Evolutionary conservation across 2,888 invertebrate species (phyloP).

Genomic region (Agrochola lota): DNA sequence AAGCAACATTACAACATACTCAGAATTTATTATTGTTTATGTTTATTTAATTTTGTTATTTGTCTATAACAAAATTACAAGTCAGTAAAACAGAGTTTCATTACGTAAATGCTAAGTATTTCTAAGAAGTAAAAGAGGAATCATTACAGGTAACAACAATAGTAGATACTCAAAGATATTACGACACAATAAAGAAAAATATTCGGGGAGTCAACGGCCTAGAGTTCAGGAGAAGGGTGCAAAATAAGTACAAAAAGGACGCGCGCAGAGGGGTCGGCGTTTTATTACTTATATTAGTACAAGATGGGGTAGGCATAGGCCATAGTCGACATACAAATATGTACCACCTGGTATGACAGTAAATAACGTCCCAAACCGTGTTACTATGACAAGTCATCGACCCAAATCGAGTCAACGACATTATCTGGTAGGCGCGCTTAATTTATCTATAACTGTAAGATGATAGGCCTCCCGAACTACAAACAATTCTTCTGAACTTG

Average conservation of each 20-base stretch:
- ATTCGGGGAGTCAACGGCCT: constrained; percentile 76
- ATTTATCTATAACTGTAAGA: constrained; percentile 59
- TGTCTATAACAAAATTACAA: constrained; percentile 26
- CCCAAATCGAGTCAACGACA: constrained; percentile 67
- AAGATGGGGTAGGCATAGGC: constrained; percentile 72
- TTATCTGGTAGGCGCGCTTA: constrained; percentile 57
- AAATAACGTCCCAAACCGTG: constrained; percentile 44
- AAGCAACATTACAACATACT: constrained; percentile 15
- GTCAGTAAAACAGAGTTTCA: constrained; percentile 31
- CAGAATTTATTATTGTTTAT: too few species aligned
- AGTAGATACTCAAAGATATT: constrained; percentile 70
- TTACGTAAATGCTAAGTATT: constrained; percentile 29
- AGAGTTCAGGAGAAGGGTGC: constrained; percentile 78
- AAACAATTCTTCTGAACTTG: constrained; percentile 55
- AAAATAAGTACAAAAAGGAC: constrained; percentile 74
- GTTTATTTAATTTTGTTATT: too few species aligned
- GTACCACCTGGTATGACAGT: constrained; percentile 56
- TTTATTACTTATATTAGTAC: constrained; percentile 72
- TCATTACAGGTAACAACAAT: constrained; percentile 70
- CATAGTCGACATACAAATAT: constrained; percentile 51
- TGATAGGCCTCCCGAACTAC: constrained; percentile 43
- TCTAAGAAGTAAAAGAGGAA: constrained; percentile 42
- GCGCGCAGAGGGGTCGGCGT: constrained; percentile 71
- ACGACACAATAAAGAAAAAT: constrained; percentile 71
- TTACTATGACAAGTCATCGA: constrained; percentile 61